A percentile compares a stretch with the other conserved stretches of the same genome.
phyloP scores from a whole-genome alignment of 2,797 vertebrate genomes.

The Lindbergichthys nudifrons region DNA sequence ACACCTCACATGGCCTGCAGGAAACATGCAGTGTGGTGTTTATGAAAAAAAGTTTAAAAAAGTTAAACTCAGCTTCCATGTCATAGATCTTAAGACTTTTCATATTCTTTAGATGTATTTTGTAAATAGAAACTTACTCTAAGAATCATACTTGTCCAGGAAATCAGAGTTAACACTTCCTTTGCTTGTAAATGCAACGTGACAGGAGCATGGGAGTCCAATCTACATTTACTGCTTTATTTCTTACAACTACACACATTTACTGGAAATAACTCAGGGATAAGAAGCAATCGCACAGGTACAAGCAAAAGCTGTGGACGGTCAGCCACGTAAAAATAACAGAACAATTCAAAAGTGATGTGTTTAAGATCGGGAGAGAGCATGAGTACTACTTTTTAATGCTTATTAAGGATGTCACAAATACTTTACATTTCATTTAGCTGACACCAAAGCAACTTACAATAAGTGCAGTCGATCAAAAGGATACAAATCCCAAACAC shows the following conservation, averaged over 20 bases:
- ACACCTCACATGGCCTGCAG: slow-evolving; percentile 10
- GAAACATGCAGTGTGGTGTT: background rate
- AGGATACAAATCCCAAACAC: too few species aligned
- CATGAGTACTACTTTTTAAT: slow-evolving; percentile 33
- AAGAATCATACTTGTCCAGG: too few species aligned
- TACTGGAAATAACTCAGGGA: slow-evolving; percentile 39
- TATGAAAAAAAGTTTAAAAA: background rate
- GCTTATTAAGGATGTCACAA: slow-evolving; percentile 15
- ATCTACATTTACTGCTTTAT: background rate
- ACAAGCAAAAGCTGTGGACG: slow-evolving; percentile 64
- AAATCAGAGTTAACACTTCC: background rate
- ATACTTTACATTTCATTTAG: background rate
- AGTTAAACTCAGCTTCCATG: background rate
- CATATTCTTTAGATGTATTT: background rate
- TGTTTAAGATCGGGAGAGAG: slow-evolving; percentile 56
- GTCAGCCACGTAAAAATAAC: slow-evolving; percentile 34
- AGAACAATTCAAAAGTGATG: slow-evolving; percentile 62
- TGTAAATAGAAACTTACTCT: background rate
- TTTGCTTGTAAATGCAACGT: background rate
- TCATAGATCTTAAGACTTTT: background rate
- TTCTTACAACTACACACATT: slow-evolving; percentile 28
- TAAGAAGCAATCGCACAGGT: slow-evolving; percentile 61
- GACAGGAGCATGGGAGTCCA: slow-evolving; percentile 5
- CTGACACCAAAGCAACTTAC: too few species aligned
- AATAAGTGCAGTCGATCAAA: too few species aligned